phyloP scores from a whole-genome alignment of 2,113 vertebrate genomes.

The Amazona vittata region DNA sequence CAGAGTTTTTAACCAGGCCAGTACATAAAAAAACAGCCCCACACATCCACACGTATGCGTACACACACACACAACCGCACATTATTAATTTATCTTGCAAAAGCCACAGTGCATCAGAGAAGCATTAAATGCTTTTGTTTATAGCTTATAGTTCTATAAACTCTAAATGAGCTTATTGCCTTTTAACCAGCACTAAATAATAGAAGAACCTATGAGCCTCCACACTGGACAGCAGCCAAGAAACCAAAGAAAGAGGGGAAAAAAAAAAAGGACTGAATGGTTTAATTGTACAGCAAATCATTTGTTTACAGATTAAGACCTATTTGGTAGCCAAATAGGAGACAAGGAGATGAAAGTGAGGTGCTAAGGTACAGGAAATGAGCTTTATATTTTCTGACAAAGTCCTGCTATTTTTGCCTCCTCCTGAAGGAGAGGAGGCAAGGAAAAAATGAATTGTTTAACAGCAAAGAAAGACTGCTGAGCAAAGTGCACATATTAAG shows the following conservation, averaged over 20 bases:
- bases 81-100: conserved; percentile 61
- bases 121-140: conserved; percentile 75
- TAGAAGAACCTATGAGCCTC: conserved; percentile 73
- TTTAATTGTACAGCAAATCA: conserved; percentile 79
- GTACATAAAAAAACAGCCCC: neutral
- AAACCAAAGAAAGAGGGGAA: neutral
- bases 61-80: neutral
- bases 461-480: conserved; percentile 49
- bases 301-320: conserved; percentile 83
- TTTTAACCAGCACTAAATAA: conserved; percentile 81
- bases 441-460: conserved; percentile 60
- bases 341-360: conserved; percentile 69
- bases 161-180: conserved; percentile 80
- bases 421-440: conserved; percentile 1
- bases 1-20: conserved; percentile 23
- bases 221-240: conserved; percentile 74
- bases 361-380: conserved; percentile 63
- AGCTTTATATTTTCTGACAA: conserved; percentile 67
- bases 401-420: conserved; percentile 48
- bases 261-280: conserved; percentile 52
- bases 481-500: conserved; percentile 33
- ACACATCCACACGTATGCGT: neutral
- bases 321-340: conserved; percentile 69
- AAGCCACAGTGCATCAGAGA: conserved; percentile 62
- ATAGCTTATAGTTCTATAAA: conserved; percentile 79